phyloP scores from a whole-genome alignment of 2,888 invertebrate genomes.

The Stictocephala bisonia region DNA sequence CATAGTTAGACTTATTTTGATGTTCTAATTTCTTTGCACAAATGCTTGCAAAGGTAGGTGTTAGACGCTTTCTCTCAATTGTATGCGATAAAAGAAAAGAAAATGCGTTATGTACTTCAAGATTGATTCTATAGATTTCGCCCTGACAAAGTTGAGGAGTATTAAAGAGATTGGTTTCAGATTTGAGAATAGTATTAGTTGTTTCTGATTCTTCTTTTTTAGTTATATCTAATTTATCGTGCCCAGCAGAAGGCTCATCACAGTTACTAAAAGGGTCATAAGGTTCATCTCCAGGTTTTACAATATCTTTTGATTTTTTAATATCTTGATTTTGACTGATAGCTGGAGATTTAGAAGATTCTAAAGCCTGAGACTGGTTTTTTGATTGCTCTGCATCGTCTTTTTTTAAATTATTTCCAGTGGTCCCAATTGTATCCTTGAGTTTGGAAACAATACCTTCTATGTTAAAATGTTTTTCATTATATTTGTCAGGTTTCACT shows the following conservation, averaged over 20 bases:
- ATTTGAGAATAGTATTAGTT: not conserved
- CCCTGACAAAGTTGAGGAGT: slow-evolving; percentile 1
- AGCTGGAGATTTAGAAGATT: too few relatives aligned
- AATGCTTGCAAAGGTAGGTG: slow-evolving; percentile 22
- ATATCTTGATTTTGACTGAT: too few relatives aligned
- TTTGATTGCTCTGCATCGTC: too few relatives aligned
- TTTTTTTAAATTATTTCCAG: too few relatives aligned
- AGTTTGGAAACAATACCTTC: slow-evolving; percentile 26
- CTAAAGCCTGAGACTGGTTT: too few relatives aligned
- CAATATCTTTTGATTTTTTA: not conserved
- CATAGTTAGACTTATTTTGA: not conserved
- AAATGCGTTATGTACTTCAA: slow-evolving; percentile 11
- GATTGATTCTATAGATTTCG: slow-evolving; percentile 9
- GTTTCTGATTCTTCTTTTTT: not conserved
- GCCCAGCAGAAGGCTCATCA: not conserved
- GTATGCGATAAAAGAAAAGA: slow-evolving; percentile 18
- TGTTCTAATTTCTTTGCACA: slow-evolving; percentile 3
- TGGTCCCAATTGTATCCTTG: not conserved
- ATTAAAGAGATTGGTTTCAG: not conserved
- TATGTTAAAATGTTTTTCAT: slow-evolving; percentile 12
- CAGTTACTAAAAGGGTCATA: slow-evolving; percentile 23
- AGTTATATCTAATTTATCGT: not conserved
- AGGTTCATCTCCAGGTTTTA: slow-evolving; percentile 23
- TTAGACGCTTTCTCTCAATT: slow-evolving; percentile 27
- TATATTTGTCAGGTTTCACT: not conserved